Conservation (phyloP, 2,888 invertebrate species). For the Xylota segnis region DNA sequence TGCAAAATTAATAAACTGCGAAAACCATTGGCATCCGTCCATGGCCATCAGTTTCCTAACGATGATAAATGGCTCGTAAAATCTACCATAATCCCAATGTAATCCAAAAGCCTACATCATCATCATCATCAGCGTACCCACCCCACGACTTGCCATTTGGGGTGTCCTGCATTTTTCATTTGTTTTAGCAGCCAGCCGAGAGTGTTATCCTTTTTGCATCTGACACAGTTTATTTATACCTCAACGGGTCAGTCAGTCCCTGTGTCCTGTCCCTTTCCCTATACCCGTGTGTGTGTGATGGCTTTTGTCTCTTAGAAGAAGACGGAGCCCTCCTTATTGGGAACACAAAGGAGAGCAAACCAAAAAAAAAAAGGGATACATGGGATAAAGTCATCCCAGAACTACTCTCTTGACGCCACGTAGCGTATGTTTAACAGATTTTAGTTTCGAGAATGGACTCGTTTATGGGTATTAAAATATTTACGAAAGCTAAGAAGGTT, state of each 20-base stretch:
- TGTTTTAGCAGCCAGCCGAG: conserved; percentile 46
- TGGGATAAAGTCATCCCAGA: conserved; percentile 45
- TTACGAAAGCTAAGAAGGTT: conserved; percentile 75
- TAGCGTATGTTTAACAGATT: conserved; percentile 73
- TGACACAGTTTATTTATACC: conserved; percentile 71
- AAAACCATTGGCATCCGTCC: conserved; percentile 61
- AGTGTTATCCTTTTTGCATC: conserved; percentile 71
- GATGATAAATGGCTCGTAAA: conserved; percentile 73
- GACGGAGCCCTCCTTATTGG: conserved; percentile 28
- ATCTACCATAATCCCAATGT: conserved; percentile 69
- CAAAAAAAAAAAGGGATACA: conserved; percentile 40
- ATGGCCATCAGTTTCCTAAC: conserved; percentile 61
- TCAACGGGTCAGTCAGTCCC: conserved; percentile 57
- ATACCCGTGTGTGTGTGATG: conserved; percentile 32
- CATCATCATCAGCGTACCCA: conserved; percentile 17
- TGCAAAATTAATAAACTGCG: conserved; percentile 72
- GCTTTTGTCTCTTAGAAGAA: conserved; percentile 42
- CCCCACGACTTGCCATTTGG: background rate
- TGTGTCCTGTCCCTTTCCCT: conserved; percentile 1
- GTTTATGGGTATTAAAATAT: conserved; percentile 76
- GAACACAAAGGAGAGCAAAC: background rate
- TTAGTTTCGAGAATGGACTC: conserved; percentile 72
- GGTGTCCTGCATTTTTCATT: conserved; percentile 73
- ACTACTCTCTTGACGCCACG: conserved; percentile 54
- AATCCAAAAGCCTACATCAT: conserved; percentile 71